Percentiles rank a stretch among this genome's conserved stretches.
These are phyloP conservation scores for Myotis planiceps DNA, from an alignment of 2,797 vertebrate genomes.

Conservation along the genomic window DNA sequence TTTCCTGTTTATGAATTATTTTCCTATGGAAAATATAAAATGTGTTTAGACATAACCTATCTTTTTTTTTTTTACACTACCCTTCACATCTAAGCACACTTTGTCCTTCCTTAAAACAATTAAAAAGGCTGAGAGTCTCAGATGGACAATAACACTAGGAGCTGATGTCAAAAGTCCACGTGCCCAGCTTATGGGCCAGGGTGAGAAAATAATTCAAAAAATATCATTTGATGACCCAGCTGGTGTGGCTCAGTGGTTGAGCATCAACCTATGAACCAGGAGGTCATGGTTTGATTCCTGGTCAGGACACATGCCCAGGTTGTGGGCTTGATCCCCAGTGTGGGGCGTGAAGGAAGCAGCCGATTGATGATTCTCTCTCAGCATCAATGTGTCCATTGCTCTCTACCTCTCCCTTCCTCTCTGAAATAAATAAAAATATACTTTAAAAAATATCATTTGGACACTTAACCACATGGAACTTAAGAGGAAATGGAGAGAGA, in stretches of 20 bases:
- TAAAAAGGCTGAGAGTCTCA: background rate
- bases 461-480: background rate
- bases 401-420: no score
- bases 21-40: conserved; percentile 19
- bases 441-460: background rate
- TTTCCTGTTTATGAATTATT: conserved; percentile 43
- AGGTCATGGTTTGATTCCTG: no score
- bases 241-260: no score
- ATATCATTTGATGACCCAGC: background rate
- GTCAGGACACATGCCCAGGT: no score
- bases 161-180: background rate
- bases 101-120: background rate
- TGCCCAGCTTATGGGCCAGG: background rate
- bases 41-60: background rate
- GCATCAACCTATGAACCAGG: no score
- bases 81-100: background rate
- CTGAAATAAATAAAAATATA: no score
- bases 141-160: background rate
- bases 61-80: background rate
- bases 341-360: no score
- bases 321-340: no score
- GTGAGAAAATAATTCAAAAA: background rate
- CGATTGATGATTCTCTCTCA: no score
- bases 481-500: background rate
- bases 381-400: no score